phyloP scores from a whole-genome alignment of 2,797 vertebrate genomes.

The Falco columbarius region DNA sequence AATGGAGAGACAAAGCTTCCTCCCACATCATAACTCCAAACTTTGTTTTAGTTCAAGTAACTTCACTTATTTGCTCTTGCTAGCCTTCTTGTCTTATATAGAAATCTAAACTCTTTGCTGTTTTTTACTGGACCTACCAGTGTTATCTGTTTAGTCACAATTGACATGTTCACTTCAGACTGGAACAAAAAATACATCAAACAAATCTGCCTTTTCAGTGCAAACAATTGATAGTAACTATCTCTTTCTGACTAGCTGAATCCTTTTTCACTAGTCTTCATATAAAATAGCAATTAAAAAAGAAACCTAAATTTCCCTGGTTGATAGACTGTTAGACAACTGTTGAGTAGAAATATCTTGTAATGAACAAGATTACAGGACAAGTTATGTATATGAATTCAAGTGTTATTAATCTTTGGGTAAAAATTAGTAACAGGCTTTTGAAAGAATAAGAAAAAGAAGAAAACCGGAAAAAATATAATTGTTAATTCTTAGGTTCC shows the following conservation, averaged over 20 bases:
- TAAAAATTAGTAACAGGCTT: not conserved
- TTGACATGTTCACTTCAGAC: not conserved
- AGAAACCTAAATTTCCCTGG: accelerated
- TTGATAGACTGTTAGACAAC: not conserved
- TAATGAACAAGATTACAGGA: not conserved
- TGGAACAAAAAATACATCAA: not conserved
- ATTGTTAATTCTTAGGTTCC: not conserved
- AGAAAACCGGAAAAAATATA: not conserved
- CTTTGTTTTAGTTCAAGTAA: not conserved
- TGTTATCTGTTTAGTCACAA: not conserved
- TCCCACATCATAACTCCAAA: not conserved
- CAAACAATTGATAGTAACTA: not conserved
- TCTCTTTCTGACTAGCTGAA: not conserved
- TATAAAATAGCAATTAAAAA: not conserved
- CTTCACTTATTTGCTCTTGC: not conserved
- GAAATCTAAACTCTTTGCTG: not conserved
- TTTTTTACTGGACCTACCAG: not conserved
- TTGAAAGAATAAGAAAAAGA: not conserved
- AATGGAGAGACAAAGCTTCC: not conserved
- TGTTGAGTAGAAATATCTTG: not conserved
- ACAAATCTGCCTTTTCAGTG: not conserved
- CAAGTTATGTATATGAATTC: not conserved
- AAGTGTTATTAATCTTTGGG: not conserved
- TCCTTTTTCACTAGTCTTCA: not conserved
- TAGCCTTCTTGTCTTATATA: not conserved